Evolutionary conservation across 2,113 vertebrate species (phyloP).

Genomic region (Thamnophis sirtalis): DNA sequence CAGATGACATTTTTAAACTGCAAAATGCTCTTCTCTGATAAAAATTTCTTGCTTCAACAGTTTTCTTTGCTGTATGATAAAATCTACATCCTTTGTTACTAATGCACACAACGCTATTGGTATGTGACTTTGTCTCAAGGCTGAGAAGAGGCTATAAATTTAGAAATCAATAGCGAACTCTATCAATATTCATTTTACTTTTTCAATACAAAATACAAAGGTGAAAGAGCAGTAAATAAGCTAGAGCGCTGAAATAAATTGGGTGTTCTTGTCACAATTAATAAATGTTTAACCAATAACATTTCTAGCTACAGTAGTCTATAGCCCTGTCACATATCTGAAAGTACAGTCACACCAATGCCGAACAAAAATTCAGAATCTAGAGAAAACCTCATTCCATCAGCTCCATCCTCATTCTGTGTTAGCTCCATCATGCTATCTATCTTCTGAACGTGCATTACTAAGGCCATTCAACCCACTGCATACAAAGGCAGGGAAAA

Average conservation of each 20-base stretch:
- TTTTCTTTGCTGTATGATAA: constrained; percentile 61
- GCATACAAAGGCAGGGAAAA: neutral
- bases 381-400: neutral
- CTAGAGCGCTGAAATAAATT: constrained; percentile 74
- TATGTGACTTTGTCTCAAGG: constrained; percentile 74
- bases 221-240: constrained; percentile 81
- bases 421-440: neutral
- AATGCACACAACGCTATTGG: constrained; percentile 57
- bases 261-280: constrained; percentile 79
- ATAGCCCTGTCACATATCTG: constrained; percentile 43
- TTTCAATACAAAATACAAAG: constrained; percentile 79
- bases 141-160: constrained; percentile 72
- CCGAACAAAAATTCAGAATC: constrained; percentile 38
- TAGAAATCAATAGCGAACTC: constrained; percentile 78
- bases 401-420: neutral
- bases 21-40: constrained; percentile 55
- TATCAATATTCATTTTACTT: constrained; percentile 84
- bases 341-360: constrained; percentile 39
- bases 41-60: constrained; percentile 61
- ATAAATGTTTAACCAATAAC: constrained; percentile 74
- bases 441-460: constrained; percentile 3
- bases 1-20: constrained; percentile 63
- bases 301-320: constrained; percentile 51
- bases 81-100: constrained; percentile 59
- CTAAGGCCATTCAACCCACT: constrained; percentile 1